Evolutionary conservation across 2,888 invertebrate genomes (phyloP).

Genomic region (Cremastinae sp.): DNA sequence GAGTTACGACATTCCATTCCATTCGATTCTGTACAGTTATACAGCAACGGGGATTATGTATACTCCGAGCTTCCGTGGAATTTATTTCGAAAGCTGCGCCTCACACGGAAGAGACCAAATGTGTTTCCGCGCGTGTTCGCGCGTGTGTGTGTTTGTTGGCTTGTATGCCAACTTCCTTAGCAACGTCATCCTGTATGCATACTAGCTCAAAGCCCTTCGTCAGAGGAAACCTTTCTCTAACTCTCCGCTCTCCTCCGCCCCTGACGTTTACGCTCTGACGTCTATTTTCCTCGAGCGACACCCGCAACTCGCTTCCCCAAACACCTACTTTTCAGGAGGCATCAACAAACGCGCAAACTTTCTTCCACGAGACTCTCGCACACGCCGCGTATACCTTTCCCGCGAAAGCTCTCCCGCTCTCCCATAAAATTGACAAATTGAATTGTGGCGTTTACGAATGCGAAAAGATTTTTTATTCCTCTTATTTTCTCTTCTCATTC

Average conservation of each 20-base stretch:
- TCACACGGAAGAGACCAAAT: constrained; percentile 3
- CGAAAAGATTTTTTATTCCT: neutral
- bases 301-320: constrained; percentile 51
- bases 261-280: constrained; percentile 45
- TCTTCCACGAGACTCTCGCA: constrained; percentile 30
- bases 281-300: constrained; percentile 48
- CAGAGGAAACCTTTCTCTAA: too few species aligned
- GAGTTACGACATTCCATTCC: constrained; percentile 8
- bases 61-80: constrained; percentile 20
- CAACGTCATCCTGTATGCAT: constrained; percentile 6
- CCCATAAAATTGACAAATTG: constrained; percentile 44
- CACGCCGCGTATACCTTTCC: neutral
- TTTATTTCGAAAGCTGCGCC: constrained; percentile 42
- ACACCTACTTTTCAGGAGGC: constrained; percentile 42
- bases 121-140: neutral
- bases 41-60: constrained; percentile 18
- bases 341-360: constrained; percentile 42
- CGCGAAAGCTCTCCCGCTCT: constrained; percentile 8
- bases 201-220: constrained; percentile 14
- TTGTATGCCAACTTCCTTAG: constrained; percentile 37
- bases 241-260: constrained; percentile 16
- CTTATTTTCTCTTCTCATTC: constrained; percentile 1
- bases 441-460: constrained; percentile 10
- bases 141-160: constrained; percentile 13
- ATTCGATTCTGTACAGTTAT: constrained; percentile 2